These are phyloP conservation scores for Oxyura jamaicensis DNA, from an alignment of 2,113 vertebrate genomes.

Conservation along the genomic window DNA sequence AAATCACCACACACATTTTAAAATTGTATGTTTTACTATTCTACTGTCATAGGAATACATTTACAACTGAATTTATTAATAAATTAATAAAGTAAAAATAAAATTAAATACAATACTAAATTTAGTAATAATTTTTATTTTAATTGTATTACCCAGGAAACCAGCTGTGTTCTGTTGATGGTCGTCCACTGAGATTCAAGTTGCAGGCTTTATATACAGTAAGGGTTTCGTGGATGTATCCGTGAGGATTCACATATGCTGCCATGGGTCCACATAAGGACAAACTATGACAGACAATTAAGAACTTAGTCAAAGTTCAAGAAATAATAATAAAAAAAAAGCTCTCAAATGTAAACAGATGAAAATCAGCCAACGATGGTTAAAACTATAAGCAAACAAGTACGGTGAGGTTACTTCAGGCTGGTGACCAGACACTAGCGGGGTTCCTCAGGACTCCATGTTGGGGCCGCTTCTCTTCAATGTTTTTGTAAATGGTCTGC, in stretches of 20 bases:
- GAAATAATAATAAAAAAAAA: neutral
- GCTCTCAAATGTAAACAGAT: neutral
- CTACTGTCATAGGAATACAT: neutral
- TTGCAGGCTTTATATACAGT: constrained; percentile 95
- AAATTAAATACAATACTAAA: no score
- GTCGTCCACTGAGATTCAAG: constrained; percentile 88
- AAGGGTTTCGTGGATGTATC: constrained; percentile 95
- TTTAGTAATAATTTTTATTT: neutral
- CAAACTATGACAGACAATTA: constrained; percentile 75
- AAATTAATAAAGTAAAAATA: no score
- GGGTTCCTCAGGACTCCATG: no score
- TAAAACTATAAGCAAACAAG: neutral
- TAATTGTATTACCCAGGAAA: constrained; percentile 90
- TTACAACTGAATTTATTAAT: neutral
- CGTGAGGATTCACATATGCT: constrained; percentile 96
- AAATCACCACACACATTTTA: rapidly evolving
- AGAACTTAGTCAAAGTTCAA: neutral
- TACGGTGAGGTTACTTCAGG: no score
- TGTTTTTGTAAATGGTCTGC: no score
- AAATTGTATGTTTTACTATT: rapidly evolving
- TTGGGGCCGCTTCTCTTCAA: no score
- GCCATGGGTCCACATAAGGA: constrained; percentile 97
- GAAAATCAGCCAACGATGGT: neutral
- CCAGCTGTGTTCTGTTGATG: constrained; percentile 97
- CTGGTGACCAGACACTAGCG: no score